A percentile compares a stretch with the other conserved stretches of the same genome.
Conservation (phyloP, 2,797 vertebrate genomes). For the Enteromius thamalakanensis region DNA sequence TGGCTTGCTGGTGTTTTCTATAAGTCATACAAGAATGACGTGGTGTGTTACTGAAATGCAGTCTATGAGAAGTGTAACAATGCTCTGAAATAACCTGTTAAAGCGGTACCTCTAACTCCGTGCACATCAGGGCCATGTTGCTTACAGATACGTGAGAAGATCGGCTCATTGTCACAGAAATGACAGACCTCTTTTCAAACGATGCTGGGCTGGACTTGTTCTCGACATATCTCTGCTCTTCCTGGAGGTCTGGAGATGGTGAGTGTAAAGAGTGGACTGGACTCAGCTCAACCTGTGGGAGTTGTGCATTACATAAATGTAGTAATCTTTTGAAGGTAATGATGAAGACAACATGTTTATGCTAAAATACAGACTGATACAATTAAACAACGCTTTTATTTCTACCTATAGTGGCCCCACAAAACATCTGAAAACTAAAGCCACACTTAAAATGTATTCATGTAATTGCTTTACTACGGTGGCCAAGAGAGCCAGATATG, state of each 20-base stretch:
- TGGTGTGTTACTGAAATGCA: background rate
- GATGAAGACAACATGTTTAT: background rate
- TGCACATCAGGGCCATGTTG: slow-evolving; percentile 41
- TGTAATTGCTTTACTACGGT: background rate
- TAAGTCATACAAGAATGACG: slow-evolving; percentile 25
- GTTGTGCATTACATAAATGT: background rate
- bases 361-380: background rate
- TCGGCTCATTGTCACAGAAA: slow-evolving; percentile 66
- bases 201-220: slow-evolving; percentile 53
- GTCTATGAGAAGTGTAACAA: background rate
- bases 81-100: background rate
- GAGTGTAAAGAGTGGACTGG: slow-evolving; percentile 22
- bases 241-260: slow-evolving; percentile 25
- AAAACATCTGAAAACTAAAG: background rate
- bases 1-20: slow-evolving; percentile 72
- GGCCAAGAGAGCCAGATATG: background rate
- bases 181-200: slow-evolving; percentile 64
- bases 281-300: slow-evolving; percentile 45
- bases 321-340: background rate
- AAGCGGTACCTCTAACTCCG: slow-evolving; percentile 69
- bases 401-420: background rate
- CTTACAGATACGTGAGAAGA: slow-evolving; percentile 67
- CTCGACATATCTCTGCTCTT: slow-evolving; percentile 44
- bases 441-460: background rate
- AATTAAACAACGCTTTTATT: background rate